These are phyloP conservation scores for Calycopis cecrops DNA, from an alignment of 1,140 invertebrate species.

Conservation along the genomic window DNA sequence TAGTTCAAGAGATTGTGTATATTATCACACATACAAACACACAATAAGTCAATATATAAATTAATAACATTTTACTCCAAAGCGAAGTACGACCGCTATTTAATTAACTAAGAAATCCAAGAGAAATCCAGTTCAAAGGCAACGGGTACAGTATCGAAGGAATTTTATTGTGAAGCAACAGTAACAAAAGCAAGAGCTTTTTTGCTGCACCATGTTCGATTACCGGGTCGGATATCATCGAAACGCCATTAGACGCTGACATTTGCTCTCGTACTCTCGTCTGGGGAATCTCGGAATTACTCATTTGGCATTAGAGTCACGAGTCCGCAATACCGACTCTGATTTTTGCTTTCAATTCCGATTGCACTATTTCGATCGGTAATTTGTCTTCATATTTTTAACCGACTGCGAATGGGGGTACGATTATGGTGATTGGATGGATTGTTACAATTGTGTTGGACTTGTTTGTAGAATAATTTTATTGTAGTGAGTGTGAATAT, in stretches of 20 bases:
- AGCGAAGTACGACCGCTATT: constrained; percentile 1
- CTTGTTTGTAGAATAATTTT: no score
- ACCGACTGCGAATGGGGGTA: not conserved
- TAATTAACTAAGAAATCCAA: constrained; percentile 10
- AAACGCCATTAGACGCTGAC: constrained; percentile 63
- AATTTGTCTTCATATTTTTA: constrained; percentile 50
- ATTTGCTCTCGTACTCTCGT: constrained; percentile 57
- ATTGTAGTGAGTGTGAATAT: no score
- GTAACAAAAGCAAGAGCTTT: constrained; percentile 28
- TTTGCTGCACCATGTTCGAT: constrained; percentile 51
- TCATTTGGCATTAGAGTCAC: constrained; percentile 69
- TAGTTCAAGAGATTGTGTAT: no score
- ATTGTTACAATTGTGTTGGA: no score
- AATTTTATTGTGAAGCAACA: constrained; percentile 24
- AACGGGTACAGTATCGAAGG: constrained; percentile 13
- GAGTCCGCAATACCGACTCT: constrained; percentile 51
- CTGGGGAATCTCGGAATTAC: constrained; percentile 67
- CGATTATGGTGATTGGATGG: not conserved
- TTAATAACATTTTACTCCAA: constrained; percentile 10
- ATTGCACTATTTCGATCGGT: constrained; percentile 62
- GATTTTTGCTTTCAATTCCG: constrained; percentile 71
- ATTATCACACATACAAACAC: no score
- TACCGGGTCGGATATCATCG: constrained; percentile 46
- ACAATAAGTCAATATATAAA: no score
- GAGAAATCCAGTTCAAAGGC: constrained; percentile 11